Evolutionary conservation across 1,140 invertebrate genomes (phyloP), one percentile per base, ranked within the genome.

Genomic region (Drosophila pallidifrons): DNA sequence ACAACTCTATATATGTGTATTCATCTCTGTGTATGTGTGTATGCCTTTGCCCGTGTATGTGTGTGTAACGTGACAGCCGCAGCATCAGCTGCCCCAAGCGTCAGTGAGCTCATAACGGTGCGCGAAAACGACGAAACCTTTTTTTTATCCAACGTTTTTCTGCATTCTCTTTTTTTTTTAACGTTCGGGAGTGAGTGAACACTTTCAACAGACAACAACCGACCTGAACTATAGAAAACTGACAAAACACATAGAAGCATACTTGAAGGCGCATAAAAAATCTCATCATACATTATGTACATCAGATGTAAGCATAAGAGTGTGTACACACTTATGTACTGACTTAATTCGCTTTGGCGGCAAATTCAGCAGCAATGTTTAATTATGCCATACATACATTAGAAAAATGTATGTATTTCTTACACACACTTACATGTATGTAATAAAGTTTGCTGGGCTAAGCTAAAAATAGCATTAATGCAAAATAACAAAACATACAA

Each of bases 51-150:
- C 1, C 25, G 16, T 63, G 46, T 13, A n/a, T 20, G 32, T 41
- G 46, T 52, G 55, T 67, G 55, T 66, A 66, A 72, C 55, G 69
- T 59, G 69, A 73, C 75, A 77, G 63, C 58, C 63, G 38, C 69
- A 77, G 69, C 74, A 73, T 76, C 74, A 73, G 74, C 69, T 73
- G 74, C 69, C 69, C 41, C 41, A 45, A 75, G 67, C 58, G 51
- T 75, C 51, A 75, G 72, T 75, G 72, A 75, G 72, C 72, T 75
- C 72, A 75, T 75, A 75, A 75, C 72, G 58, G 72, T 75, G 66
- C 72, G 72, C 58, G 66, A 70, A 63, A 72, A 70, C 59, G 66
- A 63, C 55, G 63, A 75, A 75, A 75, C 67, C 67, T 58, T 70
- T 58, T 67, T 69, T 32, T 69, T 32, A 38, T 25, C 20, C 57